These are phyloP conservation scores for Solea senegalensis DNA, from an alignment of 2,113 vertebrate species.

Conservation along the genomic window DNA sequence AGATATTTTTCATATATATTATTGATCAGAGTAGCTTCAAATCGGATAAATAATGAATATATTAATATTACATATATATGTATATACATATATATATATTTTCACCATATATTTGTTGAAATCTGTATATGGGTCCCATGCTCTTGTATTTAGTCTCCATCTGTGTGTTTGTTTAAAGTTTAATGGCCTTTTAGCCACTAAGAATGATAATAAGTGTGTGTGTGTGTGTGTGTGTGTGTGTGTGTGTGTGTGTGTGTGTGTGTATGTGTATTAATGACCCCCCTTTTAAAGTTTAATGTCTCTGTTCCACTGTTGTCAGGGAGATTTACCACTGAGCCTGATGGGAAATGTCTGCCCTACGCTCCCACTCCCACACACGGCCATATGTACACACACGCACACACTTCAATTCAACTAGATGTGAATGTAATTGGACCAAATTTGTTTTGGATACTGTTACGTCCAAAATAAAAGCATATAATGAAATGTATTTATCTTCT, in stretches of 20 bases:
- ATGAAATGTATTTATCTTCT: too few species aligned
- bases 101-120: too few species aligned
- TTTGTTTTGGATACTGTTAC: too few species aligned
- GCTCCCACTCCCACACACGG: not conserved
- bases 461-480: too few species aligned
- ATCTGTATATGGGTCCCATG: not conserved
- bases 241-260: conserved; percentile 3
- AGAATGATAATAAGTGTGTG: conserved; percentile 45
- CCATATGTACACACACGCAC: not conserved
- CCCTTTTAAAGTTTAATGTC: conserved; percentile 78
- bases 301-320: conserved; percentile 72
- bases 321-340: conserved; percentile 60
- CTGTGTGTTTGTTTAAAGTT: conserved; percentile 36
- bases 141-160: conserved; percentile 9
- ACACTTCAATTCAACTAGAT: too few species aligned
- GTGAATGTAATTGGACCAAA: too few species aligned
- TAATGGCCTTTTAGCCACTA: conserved; percentile 44
- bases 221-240: conserved; percentile 7
- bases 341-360: conserved; percentile 47
- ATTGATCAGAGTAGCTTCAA: too few species aligned
- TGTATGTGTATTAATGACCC: conserved; percentile 60
- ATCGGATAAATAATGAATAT: too few species aligned
- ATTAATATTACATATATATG: too few species aligned
- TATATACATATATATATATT: too few species aligned
- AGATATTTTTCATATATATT: too few species aligned